phyloP scores from a whole-genome alignment of 2,888 invertebrate genomes.

The Tetramorium bicarinatum region DNA sequence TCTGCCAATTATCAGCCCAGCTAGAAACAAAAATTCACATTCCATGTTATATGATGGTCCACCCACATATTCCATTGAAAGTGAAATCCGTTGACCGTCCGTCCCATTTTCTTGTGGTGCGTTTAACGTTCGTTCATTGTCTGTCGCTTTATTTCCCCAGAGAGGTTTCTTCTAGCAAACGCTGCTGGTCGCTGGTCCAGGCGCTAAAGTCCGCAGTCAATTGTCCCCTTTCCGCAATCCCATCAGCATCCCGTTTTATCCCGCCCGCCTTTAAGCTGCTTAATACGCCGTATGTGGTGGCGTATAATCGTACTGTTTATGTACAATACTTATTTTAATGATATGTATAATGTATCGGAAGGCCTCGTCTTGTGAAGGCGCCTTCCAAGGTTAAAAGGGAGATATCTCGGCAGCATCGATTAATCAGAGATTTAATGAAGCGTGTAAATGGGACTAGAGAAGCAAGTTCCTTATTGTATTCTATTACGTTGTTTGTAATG shows the following conservation, averaged over 20 bases:
- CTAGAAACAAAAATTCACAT: slow-evolving; percentile 76
- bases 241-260: slow-evolving; percentile 44
- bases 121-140: slow-evolving; percentile 23
- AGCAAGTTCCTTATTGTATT: not conserved
- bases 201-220: slow-evolving; percentile 62
- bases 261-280: slow-evolving; percentile 66
- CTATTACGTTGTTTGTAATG: not conserved
- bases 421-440: slow-evolving; percentile 17
- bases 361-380: slow-evolving; percentile 28
- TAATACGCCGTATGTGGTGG: slow-evolving; percentile 70
- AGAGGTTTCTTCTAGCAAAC: slow-evolving; percentile 61
- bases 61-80: not conserved
- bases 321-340: slow-evolving; percentile 70
- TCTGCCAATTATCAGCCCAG: slow-evolving; percentile 71
- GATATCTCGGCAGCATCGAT: not conserved
- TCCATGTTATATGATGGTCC: slow-evolving; percentile 43
- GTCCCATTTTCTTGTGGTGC: slow-evolving; percentile 21
- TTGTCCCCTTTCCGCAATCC: slow-evolving; percentile 39
- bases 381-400: slow-evolving; percentile 4
- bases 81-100: slow-evolving; percentile 27
- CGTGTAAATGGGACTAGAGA: not conserved
- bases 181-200: slow-evolving; percentile 60
- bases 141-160: slow-evolving; percentile 19
- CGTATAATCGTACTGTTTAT: slow-evolving; percentile 77
- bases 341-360: slow-evolving; percentile 2